These are phyloP conservation scores for Pipistrellus pygmaeus DNA, from an alignment of 2,797 vertebrate species.

Conservation along the genomic window DNA sequence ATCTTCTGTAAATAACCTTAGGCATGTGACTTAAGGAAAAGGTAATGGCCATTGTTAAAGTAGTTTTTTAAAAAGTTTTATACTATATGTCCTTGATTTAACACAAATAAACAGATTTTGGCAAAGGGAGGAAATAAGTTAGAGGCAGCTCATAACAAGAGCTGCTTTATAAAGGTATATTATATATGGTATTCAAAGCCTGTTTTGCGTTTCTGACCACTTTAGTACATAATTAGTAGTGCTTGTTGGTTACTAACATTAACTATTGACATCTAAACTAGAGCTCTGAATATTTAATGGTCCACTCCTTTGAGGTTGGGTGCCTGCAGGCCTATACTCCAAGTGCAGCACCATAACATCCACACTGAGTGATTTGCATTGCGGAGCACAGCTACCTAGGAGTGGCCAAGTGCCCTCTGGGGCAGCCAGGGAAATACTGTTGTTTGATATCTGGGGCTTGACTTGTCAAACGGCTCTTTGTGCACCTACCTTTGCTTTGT, in stretches of 20 bases:
- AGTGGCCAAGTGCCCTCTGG: neutral
- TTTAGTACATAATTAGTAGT: constrained; percentile 14
- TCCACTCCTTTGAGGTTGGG: neutral
- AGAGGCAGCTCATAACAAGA: neutral
- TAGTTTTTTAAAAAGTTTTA: neutral
- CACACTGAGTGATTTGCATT: neutral
- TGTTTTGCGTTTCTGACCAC: neutral
- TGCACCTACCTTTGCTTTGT: constrained; percentile 82
- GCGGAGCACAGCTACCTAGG: neutral
- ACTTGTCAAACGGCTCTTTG: constrained; percentile 79
- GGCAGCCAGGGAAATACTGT: neutral
- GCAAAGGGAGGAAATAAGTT: constrained; percentile 30
- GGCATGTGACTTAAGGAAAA: constrained; percentile 7
- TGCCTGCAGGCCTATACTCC: neutral
- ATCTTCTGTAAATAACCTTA: constrained; percentile 68
- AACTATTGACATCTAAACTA: neutral
- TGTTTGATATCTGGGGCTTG: constrained; percentile 63
- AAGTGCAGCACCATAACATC: neutral
- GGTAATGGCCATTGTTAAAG: constrained; percentile 46
- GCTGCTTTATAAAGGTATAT: constrained; percentile 1
- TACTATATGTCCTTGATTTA: constrained; percentile 46
- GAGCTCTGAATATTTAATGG: neutral
- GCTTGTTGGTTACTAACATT: neutral
- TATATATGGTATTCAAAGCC: constrained; percentile 53
- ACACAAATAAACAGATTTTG: constrained; percentile 24